These are phyloP conservation scores for Xenopus petersii DNA, from an alignment of 2,797 vertebrate genomes.

Conservation along the genomic window DNA sequence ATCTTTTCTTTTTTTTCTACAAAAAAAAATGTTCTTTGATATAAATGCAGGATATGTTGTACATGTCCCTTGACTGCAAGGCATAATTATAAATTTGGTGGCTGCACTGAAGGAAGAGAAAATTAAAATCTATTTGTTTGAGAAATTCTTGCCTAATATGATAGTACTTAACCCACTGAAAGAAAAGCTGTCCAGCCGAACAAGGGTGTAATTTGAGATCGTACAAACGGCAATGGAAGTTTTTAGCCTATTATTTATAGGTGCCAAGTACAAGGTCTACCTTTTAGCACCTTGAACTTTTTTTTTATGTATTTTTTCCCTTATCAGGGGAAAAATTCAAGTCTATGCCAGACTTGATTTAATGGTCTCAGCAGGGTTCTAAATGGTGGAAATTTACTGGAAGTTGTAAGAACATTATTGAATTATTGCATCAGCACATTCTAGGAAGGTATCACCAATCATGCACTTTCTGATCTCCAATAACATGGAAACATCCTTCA, in stretches of 20 bases:
- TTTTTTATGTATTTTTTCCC: constrained; percentile 36
- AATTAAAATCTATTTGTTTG: constrained; percentile 67
- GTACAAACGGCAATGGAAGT: constrained; percentile 36
- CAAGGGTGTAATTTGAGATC: constrained; percentile 48
- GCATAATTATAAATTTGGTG: constrained; percentile 60
- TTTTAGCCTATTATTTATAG: constrained; percentile 53
- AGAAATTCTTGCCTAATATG: constrained; percentile 57
- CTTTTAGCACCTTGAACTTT: constrained; percentile 47
- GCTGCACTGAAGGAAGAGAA: constrained; percentile 66
- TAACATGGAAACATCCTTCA: constrained; percentile 20
- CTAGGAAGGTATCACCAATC: constrained; percentile 50
- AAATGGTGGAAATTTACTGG: constrained; percentile 54
- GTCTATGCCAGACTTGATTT: constrained; percentile 50
- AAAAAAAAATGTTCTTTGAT: constrained; percentile 74
- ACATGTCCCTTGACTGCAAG: constrained; percentile 84
- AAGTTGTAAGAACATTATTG: constrained; percentile 48
- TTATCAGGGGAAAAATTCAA: constrained; percentile 50
- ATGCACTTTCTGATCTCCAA: constrained; percentile 43
- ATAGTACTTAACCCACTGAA: constrained; percentile 62
- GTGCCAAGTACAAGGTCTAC: constrained; percentile 48
- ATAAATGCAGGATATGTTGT: constrained; percentile 80
- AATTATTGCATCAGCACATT: constrained; percentile 45
- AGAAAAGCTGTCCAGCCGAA: constrained; percentile 13
- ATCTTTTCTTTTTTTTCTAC: constrained; percentile 66
- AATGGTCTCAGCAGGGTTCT: constrained; percentile 52